A percentile compares a stretch with the other conserved stretches of the same genome.
These are phyloP conservation scores for Cyclina sinensis DNA, from an alignment of 1,140 invertebrate genomes.

Conservation along the genomic window DNA sequence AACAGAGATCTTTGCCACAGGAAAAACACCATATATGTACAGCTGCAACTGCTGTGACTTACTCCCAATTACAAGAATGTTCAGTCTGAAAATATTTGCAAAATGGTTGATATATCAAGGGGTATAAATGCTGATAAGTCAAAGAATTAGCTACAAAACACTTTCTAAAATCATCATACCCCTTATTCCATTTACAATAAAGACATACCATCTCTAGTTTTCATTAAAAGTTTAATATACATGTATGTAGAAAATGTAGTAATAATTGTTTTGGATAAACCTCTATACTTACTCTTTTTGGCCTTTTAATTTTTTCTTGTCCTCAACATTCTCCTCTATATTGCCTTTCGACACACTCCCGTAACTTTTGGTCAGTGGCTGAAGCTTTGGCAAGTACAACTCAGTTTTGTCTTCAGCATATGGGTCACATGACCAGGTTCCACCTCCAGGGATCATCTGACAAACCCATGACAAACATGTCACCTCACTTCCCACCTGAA, in stretches of 20 bases:
- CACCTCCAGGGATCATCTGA: conserved; percentile 68
- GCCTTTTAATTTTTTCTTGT: conserved; percentile 89
- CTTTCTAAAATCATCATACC: too few relatives aligned
- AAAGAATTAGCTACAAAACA: too few relatives aligned
- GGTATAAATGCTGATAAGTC: neutral
- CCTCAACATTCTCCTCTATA: conserved; percentile 89
- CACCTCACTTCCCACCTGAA: conserved; percentile 88
- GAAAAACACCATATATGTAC: conserved; percentile 94
- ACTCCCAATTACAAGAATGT: conserved; percentile 93
- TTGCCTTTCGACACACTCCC: conserved; percentile 77
- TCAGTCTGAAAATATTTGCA: conserved; percentile 87
- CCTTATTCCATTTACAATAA: too few relatives aligned
- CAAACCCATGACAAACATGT: conserved; percentile 88
- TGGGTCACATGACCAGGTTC: conserved; percentile 71
- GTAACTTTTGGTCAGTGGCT: conserved; percentile 88
- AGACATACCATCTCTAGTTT: too few relatives aligned
- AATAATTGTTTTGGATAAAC: too few relatives aligned
- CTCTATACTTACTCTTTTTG: conserved; percentile 88
- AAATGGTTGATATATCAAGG: neutral
- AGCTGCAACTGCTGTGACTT: conserved; percentile 91
- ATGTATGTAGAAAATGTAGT: too few relatives aligned
- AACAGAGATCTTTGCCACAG: conserved; percentile 91
- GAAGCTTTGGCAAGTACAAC: conserved; percentile 88
- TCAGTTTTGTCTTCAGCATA: conserved; percentile 86
- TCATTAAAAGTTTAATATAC: too few relatives aligned